phyloP scores from a whole-genome alignment of 2,888 invertebrate genomes.

The Coelinius sp. region DNA sequence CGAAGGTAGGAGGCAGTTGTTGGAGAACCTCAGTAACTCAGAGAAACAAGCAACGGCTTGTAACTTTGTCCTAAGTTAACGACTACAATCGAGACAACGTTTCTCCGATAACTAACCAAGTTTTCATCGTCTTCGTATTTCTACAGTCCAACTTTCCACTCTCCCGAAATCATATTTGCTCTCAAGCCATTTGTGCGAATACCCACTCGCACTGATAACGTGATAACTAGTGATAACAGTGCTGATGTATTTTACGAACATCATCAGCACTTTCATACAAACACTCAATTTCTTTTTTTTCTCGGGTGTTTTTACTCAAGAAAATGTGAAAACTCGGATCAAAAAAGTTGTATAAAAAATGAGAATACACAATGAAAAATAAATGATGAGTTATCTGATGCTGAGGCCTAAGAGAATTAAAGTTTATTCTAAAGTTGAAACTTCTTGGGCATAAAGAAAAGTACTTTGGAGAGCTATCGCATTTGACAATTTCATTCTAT shows the following conservation, averaged over 20 bases:
- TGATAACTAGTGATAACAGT: conserved; percentile 40
- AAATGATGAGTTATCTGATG: neutral
- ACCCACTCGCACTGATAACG: conserved; percentile 16
- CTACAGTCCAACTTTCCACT: conserved; percentile 30
- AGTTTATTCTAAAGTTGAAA: conserved; percentile 8
- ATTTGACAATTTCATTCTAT: conserved; percentile 1
- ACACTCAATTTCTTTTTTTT: conserved; percentile 44
- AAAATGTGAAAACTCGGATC: neutral
- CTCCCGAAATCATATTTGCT: conserved; percentile 48
- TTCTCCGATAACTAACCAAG: conserved; percentile 61
- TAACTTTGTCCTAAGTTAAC: conserved; percentile 53
- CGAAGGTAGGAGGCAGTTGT: conserved; percentile 5
- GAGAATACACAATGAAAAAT: neutral
- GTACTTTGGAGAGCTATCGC: conserved; percentile 10
- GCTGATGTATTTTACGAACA: conserved; percentile 3
- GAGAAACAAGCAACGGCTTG: conserved; percentile 40
- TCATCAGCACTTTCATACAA: conserved; percentile 35
- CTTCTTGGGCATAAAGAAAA: conserved; percentile 4
- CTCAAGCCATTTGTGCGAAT: conserved; percentile 36
- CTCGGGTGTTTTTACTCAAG: conserved; percentile 41
- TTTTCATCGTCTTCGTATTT: conserved; percentile 45
- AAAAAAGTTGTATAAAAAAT: neutral
- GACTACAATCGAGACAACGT: conserved; percentile 55
- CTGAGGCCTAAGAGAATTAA: conserved; percentile 23
- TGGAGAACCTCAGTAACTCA: conserved; percentile 17